phyloP scores from a whole-genome alignment of 2,888 invertebrate genomes.

The Archips crataeganus region DNA sequence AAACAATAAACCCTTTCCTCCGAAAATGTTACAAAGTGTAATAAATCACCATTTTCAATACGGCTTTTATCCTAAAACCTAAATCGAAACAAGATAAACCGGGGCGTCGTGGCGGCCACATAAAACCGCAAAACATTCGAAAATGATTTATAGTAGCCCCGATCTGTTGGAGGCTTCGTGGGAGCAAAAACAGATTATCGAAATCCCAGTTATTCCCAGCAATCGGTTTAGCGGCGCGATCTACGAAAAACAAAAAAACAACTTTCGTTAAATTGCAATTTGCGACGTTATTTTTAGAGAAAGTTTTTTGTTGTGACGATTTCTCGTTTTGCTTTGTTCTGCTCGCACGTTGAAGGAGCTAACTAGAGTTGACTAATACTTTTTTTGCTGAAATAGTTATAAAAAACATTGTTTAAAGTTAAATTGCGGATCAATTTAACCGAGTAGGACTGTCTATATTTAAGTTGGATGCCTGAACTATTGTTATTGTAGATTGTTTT shows the following conservation, averaged over 20 bases:
- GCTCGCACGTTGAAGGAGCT: neutral
- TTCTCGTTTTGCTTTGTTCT: neutral
- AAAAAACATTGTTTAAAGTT: too few species aligned
- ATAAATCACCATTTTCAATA: constrained; percentile 61
- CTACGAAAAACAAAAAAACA: constrained; percentile 50
- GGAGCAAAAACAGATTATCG: constrained; percentile 80
- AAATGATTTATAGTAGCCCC: constrained; percentile 79
- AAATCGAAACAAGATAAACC: constrained; percentile 77
- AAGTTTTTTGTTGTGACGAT: neutral
- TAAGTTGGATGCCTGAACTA: too few species aligned
- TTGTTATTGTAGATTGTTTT: too few species aligned
- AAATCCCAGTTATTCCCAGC: constrained; percentile 72
- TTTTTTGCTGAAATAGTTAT: neutral
- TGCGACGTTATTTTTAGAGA: neutral
- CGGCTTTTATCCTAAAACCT: constrained; percentile 57
- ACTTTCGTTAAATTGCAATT: constrained; percentile 4
- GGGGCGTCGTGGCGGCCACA: constrained; percentile 67
- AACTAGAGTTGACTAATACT: neutral
- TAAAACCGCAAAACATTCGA: constrained; percentile 79
- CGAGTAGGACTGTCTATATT: too few species aligned
- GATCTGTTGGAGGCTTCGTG: constrained; percentile 74
- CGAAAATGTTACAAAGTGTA: constrained; percentile 24
- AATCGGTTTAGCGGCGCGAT: constrained; percentile 64
- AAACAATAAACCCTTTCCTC: constrained; percentile 28
- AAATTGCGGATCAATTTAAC: too few species aligned